phyloP scores from a whole-genome alignment of 2,888 invertebrate genomes.

The Coremacera marginata region DNA sequence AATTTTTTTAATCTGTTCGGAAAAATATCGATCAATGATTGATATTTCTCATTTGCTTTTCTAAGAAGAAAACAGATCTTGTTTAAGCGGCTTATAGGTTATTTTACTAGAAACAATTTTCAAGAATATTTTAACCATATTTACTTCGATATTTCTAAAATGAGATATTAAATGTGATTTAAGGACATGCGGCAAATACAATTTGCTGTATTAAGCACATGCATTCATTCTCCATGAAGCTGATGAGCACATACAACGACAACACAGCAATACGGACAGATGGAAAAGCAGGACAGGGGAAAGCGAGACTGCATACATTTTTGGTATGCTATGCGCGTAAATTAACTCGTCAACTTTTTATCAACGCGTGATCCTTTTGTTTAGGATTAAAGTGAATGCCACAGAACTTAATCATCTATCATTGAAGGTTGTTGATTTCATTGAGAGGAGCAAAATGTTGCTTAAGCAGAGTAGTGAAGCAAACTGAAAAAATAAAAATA shows the following conservation, averaged over 20 bases:
- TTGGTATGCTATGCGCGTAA: slow-evolving; percentile 56
- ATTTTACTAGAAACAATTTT: too few relatives aligned
- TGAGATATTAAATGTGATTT: too few relatives aligned
- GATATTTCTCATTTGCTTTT: too few relatives aligned
- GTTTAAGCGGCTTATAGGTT: too few relatives aligned
- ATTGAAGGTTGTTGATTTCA: neutral
- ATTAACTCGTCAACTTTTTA: slow-evolving; percentile 58
- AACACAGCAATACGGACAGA: neutral
- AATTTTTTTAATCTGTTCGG: too few relatives aligned
- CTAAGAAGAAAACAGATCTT: too few relatives aligned
- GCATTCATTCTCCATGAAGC: neutral
- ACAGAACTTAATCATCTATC: slow-evolving; percentile 22
- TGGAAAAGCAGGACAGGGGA: neutral
- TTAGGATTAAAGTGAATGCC: slow-evolving; percentile 49
- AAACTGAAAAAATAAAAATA: neutral
- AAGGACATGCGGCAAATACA: too few relatives aligned
- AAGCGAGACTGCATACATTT: slow-evolving; percentile 25
- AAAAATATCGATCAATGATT: too few relatives aligned
- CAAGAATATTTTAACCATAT: too few relatives aligned
- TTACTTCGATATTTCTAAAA: too few relatives aligned
- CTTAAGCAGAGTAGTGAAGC: neutral
- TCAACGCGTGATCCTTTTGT: slow-evolving; percentile 51
- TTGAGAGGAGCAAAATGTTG: neutral
- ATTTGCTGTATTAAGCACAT: too few relatives aligned
- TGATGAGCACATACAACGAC: neutral